Base-by-base conservation (phyloP, 2,888 invertebrate species). In the Gandaritis pyraliata region DNA sequence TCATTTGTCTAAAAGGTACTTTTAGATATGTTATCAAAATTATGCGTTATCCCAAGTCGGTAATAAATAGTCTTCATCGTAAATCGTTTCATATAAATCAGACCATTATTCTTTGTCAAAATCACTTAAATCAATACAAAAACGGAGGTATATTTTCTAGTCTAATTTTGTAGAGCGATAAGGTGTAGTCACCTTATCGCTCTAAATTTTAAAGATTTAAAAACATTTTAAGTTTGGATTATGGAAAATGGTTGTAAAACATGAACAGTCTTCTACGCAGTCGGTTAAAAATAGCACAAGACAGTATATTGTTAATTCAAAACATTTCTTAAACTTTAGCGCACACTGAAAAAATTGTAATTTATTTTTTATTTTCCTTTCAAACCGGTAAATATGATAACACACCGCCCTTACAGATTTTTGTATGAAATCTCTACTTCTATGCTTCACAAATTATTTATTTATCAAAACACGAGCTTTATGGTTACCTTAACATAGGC, bases 21-120 rank as follows among this genome's bases (percentile, higher is more conserved):
- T 64, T 18, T 64, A 63, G 70, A 70, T 70, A 70, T 68, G 70
- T 67, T 64, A 64, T 59, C 56, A 64, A 67, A 61, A 64, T 53
- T 61, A 65, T 61, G 51, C 54, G 50, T 54, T 38, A 46, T 57
- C 51, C 58, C 60, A 49, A 48, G 51, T 45, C 57, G 39, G 48
- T 58, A 65, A 63, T 67, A 66, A 70, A 68, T 47, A 59, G 57
- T 64, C 56, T 47, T 51, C 52, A 53, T 36, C 57, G 38, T 54
- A 52, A 47, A 70, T 41, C 23, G 38, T 53, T 72, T 64, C 43
- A 58, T 54, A 67, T 62, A 60, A 72, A 61, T 69, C 69, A 64
- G 70, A 66, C 69, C 61, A 64, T 69, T 23, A 69, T 56, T 47
- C 13, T 43, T 52, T 30, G 50, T 38, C 15, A 47, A 53, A 51